Conservation (phyloP, 2,797 vertebrate species). For the Tachyglossus aculeatus region DNA sequence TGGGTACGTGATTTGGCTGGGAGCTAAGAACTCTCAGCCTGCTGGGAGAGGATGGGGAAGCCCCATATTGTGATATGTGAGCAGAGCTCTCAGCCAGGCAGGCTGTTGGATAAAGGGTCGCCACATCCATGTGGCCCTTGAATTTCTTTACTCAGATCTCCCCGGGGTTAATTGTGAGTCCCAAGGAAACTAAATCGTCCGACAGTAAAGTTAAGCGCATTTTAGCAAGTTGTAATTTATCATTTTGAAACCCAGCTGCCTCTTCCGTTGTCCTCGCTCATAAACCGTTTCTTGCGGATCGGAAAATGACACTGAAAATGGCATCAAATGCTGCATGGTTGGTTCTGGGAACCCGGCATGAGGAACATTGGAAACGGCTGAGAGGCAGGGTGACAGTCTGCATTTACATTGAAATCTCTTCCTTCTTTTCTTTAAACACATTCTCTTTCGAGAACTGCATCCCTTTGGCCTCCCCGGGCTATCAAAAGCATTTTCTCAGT, state of each 20-base stretch:
- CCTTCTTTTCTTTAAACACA: constrained; percentile 14
- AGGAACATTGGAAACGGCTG: background rate
- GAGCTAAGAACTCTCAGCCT: no score
- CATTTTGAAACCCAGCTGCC: background rate
- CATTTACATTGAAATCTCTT: constrained; percentile 18
- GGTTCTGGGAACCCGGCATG: background rate
- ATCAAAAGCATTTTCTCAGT: background rate
- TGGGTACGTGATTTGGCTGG: no score
- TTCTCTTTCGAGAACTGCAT: background rate
- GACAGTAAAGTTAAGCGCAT: background rate
- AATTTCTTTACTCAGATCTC: background rate
- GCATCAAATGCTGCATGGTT: background rate
- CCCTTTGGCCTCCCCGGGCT: background rate
- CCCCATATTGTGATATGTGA: no score
- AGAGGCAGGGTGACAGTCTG: constrained; percentile 12
- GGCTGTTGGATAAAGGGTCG: no score
- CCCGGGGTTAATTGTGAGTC: background rate
- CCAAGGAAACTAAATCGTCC: background rate
- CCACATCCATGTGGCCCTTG: no score
- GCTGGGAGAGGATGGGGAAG: no score
- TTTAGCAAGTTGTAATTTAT: background rate
- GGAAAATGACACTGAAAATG: background rate
- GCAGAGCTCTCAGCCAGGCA: no score
- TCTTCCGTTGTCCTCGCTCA: constrained; percentile 14
- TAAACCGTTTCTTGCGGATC: background rate